Evolutionary conservation across 1,140 invertebrate genomes (phyloP).

Genomic region (Dolichoris vasculosae): DNA sequence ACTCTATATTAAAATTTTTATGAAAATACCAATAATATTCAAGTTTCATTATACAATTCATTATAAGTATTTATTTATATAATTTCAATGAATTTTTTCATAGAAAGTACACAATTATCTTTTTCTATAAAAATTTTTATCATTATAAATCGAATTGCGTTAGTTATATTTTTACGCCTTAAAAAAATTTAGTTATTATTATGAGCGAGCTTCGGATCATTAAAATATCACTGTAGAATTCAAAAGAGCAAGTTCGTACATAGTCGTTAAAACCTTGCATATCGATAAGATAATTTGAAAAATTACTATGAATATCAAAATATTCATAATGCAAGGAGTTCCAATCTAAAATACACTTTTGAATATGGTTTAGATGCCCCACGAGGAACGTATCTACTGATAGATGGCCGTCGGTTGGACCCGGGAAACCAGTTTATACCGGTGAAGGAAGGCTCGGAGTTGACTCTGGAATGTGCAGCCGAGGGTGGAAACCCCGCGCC

Average conservation of each 20-base stretch:
- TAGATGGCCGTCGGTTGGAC: conserved; percentile 86
- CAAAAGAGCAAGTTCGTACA: no score
- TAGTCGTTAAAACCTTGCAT: no score
- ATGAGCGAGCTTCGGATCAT: no score
- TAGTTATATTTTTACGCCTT: no score
- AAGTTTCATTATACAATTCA: not conserved
- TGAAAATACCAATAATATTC: not conserved
- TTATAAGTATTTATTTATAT: not conserved
- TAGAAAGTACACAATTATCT: no score
- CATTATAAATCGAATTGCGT: no score
- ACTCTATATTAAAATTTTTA: not conserved
- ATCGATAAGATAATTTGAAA: not conserved
- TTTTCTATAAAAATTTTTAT: no score
- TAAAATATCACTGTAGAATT: no score
- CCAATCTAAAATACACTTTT: not conserved
- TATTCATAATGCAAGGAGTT: not conserved
- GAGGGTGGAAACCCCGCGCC: conserved; percentile 88
- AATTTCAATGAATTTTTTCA: not conserved
- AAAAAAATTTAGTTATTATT: no score
- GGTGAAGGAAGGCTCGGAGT: conserved; percentile 85
- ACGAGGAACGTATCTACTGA: conserved; percentile 84
- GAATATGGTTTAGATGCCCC: conserved; percentile 80
- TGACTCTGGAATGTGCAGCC: conserved; percentile 86
- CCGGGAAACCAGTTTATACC: conserved; percentile 89
- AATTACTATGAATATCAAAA: not conserved